A percentile compares a stretch with the other conserved stretches of the same genome.
phyloP scores from a whole-genome alignment of 2,113 vertebrate genomes.

The Phycodurus eques region DNA sequence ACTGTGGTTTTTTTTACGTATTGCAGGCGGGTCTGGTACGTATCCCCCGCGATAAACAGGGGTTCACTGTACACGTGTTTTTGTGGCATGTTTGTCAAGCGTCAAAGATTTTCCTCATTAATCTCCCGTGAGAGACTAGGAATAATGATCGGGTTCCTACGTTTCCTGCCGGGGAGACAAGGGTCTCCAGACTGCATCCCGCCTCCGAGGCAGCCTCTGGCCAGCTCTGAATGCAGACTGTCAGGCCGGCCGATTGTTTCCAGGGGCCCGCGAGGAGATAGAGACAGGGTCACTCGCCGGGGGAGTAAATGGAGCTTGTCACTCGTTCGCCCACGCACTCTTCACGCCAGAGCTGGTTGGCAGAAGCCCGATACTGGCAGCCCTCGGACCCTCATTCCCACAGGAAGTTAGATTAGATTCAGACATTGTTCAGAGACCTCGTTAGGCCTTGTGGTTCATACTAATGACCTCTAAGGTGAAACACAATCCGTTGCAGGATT shows the following conservation, averaged over 20 bases:
- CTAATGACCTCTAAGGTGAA: slow-evolving; percentile 30
- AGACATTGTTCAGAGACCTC: slow-evolving; percentile 68
- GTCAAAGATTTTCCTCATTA: slow-evolving; percentile 61
- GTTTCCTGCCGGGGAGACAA: slow-evolving; percentile 75
- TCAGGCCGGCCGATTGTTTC: slow-evolving; percentile 73
- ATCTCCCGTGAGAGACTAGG: slow-evolving; percentile 67
- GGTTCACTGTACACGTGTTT: slow-evolving; percentile 8
- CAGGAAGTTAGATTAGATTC: slow-evolving; percentile 74
- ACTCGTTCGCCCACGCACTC: slow-evolving; percentile 59
- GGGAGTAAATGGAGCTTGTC: slow-evolving; percentile 59
- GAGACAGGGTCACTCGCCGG: slow-evolving; percentile 64
- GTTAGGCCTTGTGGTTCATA: slow-evolving; percentile 48
- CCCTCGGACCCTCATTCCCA: slow-evolving; percentile 59
- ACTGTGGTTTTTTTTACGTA: neutral
- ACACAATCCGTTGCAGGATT: slow-evolving; percentile 39
- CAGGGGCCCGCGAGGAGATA: slow-evolving; percentile 72
- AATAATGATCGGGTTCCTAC: slow-evolving; percentile 75
- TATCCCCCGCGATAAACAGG: neutral
- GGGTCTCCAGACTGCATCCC: slow-evolving; percentile 69
- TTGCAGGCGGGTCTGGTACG: neutral
- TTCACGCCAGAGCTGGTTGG: slow-evolving; percentile 58
- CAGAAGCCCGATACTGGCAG: slow-evolving; percentile 55
- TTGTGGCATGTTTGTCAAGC: slow-evolving; percentile 18
- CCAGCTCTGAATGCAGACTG: slow-evolving; percentile 62
- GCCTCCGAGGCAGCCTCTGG: slow-evolving; percentile 60